Evolutionary conservation across 2,797 vertebrate genomes (phyloP), one percentile per base, ranked within the genome.

Genomic region (Champsocephalus gunnari): DNA sequence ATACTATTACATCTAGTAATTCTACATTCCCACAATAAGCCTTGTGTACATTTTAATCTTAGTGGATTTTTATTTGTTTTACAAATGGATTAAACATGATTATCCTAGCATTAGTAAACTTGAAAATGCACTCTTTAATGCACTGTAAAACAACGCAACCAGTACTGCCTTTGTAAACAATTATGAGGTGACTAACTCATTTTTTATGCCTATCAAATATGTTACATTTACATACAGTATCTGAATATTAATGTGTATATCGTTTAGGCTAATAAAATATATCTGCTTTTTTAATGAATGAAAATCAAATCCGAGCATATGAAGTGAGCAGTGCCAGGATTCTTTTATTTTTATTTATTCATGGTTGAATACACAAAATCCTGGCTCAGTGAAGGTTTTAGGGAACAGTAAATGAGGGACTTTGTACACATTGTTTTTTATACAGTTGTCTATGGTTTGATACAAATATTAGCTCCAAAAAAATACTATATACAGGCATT

Each of bases 381-480:
- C 57, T 69, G 80, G 72, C 57, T 71, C 64, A 48, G 34, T 77
- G 47, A 79, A 60, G 54, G 64, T 79, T 88, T 70, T 86, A 83
- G 88, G 89, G 82, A 90, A 80, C 60, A 80, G 73, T 76, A 68
- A 77, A 87, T 89, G 67, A 93, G 90, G 92, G 88, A 92, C 73
- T 88, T 85, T 88, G 68, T 86, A 80, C 67, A 72, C 77, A 56
- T 75, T 3, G 8, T 21, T 44, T 86, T 89, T 89, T 79, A 86
- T 89, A 88, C 77, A 56, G 69, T 80, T 88, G 89, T 88, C 56
- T 88, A 80, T 81, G 19, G 47, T 75, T 75, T 80, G 48, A 77
- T 82, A 71, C 17, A 58, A 60, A 3, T 72, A 59, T 78, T 69
- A 60, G 19, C 32, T 79, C 12, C n/a, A 60, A 69, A 53, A n/a